Percentiles rank a stretch among this genome's conserved stretches.
phyloP scores from a whole-genome alignment of 2,113 vertebrate species.

The Lasiurus borealis region DNA sequence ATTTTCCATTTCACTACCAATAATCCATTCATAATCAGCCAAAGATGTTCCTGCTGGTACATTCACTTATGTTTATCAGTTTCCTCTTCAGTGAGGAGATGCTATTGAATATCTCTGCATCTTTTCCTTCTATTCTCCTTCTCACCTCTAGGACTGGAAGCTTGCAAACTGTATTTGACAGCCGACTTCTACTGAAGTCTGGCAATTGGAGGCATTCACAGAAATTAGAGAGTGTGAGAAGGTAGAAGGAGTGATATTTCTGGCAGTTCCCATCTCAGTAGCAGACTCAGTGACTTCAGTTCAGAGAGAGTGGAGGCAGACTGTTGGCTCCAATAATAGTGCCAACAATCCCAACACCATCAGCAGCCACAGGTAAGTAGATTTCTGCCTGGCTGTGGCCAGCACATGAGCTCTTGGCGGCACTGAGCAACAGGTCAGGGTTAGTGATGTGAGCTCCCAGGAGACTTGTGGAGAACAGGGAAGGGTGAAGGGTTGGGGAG shows the following conservation, averaged over 20 bases:
- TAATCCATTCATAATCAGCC: background rate
- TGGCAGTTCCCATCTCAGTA: background rate
- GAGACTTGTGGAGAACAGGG: background rate
- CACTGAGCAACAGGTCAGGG: background rate
- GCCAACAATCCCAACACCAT: background rate
- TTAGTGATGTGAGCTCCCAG: accelerated
- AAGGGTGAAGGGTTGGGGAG: no score
- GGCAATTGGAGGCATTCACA: background rate
- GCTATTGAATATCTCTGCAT: background rate
- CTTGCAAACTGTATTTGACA: background rate
- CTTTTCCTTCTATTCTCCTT: background rate
- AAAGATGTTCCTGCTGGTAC: background rate
- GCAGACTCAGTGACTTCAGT: background rate
- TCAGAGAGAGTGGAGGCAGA: background rate
- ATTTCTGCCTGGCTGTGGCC: background rate
- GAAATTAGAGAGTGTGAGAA: background rate
- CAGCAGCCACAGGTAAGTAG: background rate
- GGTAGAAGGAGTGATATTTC: background rate
- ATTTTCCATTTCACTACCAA: background rate
- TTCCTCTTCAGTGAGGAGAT: background rate
- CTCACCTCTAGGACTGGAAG: background rate
- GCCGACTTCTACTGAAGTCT: background rate
- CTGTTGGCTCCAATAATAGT: accelerated
- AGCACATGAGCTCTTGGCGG: background rate
- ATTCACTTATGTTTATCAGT: background rate